Evolutionary conservation across 2,797 vertebrate species (phyloP), one percentile per base, ranked within the genome.

Genomic region (Melanotaenia boesemani): DNA sequence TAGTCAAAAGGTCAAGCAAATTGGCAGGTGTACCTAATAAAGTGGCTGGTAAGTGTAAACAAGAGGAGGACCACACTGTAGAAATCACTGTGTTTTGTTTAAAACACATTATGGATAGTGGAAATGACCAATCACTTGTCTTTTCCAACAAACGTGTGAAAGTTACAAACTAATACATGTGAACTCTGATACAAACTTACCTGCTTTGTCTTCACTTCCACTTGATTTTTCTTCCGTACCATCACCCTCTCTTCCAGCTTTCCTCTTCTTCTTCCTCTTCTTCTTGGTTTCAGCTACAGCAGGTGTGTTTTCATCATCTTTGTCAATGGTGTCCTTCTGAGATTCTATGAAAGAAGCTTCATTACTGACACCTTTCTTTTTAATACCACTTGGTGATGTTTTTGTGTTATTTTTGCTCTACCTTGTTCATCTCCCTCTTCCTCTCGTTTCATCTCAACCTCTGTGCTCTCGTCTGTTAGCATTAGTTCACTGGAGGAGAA

Each of bases 261-360:
- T 70, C 32, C 56, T 34, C 20, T 41, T 71, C 20, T 41, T 71
- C 36, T 74, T n/a, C n/a, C n/a, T 77, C 32, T 72, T 56, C 26
- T 79, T 64, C 78, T 77, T 85, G 2, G 78, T 77, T 1, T 86
- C 72, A 24, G 65, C 72, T 34, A 90, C 83, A 32, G 75, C 79
- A 2, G 76, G 22, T 0, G 9, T 6, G 3, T 18, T 76, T 70
- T 83, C 83, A 39, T 88, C 78, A 2, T 78, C 70, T 59, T 83
- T 64, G 28, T 79, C 73, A 26, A 61, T 73, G 4, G 63, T 5
- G 24, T 87, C 50, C 54, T n/a, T 78, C 70, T 76, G 70, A 52
- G n/a, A 8, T 72, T 76, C 84, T 89, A 56, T 52, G 48, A 48
- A 20, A 48, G 46, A 48, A 41, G 13, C 39, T 2, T 41, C 12